Percentiles rank a stretch among this genome's conserved stretches.
Conservation (phyloP, 2,888 invertebrate species). For the Salpingus planirostris region DNA sequence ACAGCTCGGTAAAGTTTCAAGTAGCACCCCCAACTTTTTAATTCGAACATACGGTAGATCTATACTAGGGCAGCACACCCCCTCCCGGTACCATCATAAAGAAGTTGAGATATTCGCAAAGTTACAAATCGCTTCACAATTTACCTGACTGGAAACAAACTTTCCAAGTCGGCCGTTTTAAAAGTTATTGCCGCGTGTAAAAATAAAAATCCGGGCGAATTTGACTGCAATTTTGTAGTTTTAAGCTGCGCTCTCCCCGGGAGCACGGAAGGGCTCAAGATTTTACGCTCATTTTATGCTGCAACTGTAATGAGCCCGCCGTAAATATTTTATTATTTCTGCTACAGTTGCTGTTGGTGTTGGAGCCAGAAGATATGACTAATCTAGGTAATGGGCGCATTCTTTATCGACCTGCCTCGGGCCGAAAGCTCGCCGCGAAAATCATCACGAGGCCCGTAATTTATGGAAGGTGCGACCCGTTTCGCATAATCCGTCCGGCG, state of each 20-base stretch:
- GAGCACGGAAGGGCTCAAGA: slow-evolving; percentile 3
- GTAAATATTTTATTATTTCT: slow-evolving; percentile 13
- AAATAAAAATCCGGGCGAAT: slow-evolving; percentile 14
- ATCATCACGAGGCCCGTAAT: too few species aligned
- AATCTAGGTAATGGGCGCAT: too few species aligned
- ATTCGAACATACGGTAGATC: slow-evolving; percentile 13
- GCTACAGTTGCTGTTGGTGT: too few species aligned
- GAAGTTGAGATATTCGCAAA: slow-evolving; percentile 8
- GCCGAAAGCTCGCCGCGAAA: too few species aligned
- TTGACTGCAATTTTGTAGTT: slow-evolving; percentile 15
- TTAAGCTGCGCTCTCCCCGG: slow-evolving; percentile 6
- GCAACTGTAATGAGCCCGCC: slow-evolving; percentile 9
- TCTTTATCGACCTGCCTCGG: too few species aligned
- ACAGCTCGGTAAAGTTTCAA: slow-evolving; percentile 7
- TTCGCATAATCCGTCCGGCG: too few species aligned
- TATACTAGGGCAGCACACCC: too few species aligned
- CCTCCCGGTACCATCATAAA: slow-evolving; percentile 6
- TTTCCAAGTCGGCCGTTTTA: slow-evolving; percentile 8
- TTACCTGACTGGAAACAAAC: slow-evolving; percentile 10
- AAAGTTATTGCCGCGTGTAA: slow-evolving; percentile 12
- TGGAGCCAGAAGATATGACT: too few species aligned
- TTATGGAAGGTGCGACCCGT: too few species aligned
- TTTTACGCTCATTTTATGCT: slow-evolving; percentile 13
- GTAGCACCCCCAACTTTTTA: slow-evolving; percentile 11
- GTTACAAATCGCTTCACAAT: slow-evolving; percentile 9